phyloP scores from a whole-genome alignment of 2,113 vertebrate genomes.

The Phalacrocorax carbo region DNA sequence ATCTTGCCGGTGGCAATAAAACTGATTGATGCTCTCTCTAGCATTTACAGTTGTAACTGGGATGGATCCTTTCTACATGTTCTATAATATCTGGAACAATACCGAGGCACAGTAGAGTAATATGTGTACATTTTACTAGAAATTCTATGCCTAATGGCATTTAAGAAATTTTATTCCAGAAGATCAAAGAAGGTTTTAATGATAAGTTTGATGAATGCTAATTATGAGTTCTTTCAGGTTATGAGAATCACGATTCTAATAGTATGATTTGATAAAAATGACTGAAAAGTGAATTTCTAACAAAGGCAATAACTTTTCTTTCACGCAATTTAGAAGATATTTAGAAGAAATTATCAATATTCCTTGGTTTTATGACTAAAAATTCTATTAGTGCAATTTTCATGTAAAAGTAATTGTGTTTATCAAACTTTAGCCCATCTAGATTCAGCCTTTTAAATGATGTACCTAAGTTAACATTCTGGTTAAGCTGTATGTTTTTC shows the following conservation, averaged over 20 bases:
- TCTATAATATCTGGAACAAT: not conserved
- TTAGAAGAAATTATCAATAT: not conserved
- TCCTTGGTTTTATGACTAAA: not conserved
- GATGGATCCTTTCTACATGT: not conserved
- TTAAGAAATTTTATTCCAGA: not conserved
- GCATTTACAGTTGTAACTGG: not conserved
- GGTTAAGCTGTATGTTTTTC: not conserved
- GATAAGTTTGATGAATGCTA: not conserved
- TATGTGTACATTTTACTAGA: not conserved
- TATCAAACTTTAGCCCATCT: not conserved
- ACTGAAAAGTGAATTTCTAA: not conserved
- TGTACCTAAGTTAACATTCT: not conserved
- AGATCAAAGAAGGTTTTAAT: not conserved
- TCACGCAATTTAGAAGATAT: not conserved
- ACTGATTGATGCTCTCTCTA: not conserved
- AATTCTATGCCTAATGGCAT: not conserved
- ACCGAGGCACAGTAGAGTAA: not conserved
- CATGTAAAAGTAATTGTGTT: not conserved
- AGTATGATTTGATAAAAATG: not conserved
- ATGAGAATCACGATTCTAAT: not conserved
- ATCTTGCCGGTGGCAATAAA: not conserved
- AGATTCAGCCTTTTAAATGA: not conserved
- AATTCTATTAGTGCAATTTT: not conserved
- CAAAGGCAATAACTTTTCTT: not conserved
- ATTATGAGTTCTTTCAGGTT: not conserved